Evolutionary conservation across 1,140 invertebrate genomes (phyloP).

Genomic region (Rhopalosiphum maidis): DNA sequence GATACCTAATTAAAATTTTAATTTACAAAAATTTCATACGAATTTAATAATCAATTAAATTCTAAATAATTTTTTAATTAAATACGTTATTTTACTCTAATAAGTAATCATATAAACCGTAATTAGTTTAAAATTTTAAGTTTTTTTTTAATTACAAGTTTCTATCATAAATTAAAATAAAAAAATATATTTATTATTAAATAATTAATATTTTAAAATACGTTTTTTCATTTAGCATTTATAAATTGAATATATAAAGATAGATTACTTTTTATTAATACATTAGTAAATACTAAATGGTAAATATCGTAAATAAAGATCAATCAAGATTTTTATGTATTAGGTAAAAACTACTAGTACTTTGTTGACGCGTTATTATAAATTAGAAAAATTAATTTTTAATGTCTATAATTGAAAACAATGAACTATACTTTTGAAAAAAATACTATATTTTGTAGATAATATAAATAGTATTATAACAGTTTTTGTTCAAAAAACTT

Average conservation of each 20-base stretch:
- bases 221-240: background rate
- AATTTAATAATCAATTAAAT: background rate
- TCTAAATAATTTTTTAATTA: no score
- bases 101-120: background rate
- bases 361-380: background rate
- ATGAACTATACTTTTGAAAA: background rate
- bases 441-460: background rate
- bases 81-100: background rate
- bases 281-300: background rate
- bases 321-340: background rate
- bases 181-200: background rate
- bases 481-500: no score
- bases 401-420: background rate
- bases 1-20: background rate
- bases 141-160: background rate
- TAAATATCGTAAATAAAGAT: background rate
- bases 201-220: background rate
- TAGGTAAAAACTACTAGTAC: background rate
- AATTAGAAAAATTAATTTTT: background rate
- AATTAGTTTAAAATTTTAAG: background rate
- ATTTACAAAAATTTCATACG: background rate
- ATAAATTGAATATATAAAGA: background rate
- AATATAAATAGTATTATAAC: no score
- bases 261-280: background rate
- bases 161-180: background rate